Base-by-base conservation (phyloP, 2,797 vertebrate genomes). In the Ataeniobius toweri region DNA sequence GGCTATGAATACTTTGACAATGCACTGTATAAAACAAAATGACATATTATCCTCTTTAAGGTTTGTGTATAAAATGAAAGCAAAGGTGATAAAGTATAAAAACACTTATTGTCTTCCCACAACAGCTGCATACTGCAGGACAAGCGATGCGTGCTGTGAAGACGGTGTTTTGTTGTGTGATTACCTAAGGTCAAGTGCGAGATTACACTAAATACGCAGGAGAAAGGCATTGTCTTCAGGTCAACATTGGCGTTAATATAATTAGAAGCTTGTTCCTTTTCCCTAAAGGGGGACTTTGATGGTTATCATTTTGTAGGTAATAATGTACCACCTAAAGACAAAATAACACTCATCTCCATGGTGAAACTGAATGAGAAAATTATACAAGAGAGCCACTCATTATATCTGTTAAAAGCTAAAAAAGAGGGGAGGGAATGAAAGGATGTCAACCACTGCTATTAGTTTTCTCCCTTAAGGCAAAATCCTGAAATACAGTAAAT, bases 301-400 rank as follows among this genome's bases (percentile, higher is more conserved):
- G 89, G 87, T 92, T 92, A 90, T 93, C 86, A 91, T 90, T 91
- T 69, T 91, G 89, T 88, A 92, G 90, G 91, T 92, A 88, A 91
- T 94, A 90, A 93, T 93, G 82, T 90, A 90, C 79, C 90, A 92
- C 93, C 93, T 89, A 84, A 94, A 93, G 90, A 92, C 91, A 92
- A 93, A 92, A 90, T 92, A 90, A 91, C 90, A 90, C 81, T 87
- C 80, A 77, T 81, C 83, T 87, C 82, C 83, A 63, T 73, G 87
- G 81, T 83, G 83, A 83, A 89, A 89, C 82, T 14, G 80, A 82
- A 90, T 89, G 87, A 81, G 89, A 81, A 91, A 92, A 93, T 94
- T 92, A 94, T 92, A 89, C 88, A 80, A 83, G 75, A 88, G 88
- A 84, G 77, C 44, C 44, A 77, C 85, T 92, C 86, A 91, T 94